These are phyloP conservation scores for Okamejei kenojei DNA, from an alignment of 2,797 vertebrate species.

Conservation along the genomic window DNA sequence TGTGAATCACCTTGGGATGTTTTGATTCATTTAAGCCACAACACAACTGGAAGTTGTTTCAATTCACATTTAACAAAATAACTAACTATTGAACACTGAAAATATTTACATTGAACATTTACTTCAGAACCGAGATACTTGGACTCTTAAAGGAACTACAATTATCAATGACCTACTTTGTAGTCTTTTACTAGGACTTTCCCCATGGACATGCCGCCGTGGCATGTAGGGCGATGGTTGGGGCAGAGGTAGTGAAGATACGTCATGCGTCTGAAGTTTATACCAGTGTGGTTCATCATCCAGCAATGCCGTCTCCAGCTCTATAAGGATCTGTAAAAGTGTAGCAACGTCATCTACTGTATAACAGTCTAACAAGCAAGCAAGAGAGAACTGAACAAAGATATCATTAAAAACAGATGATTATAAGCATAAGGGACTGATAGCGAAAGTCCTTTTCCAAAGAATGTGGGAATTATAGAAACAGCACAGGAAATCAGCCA, in stretches of 20 bases:
- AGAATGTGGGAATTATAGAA: not conserved
- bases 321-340: constrained; percentile 82
- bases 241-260: constrained; percentile 94
- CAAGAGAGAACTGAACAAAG: not conserved
- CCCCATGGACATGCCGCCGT: constrained; percentile 77
- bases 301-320: constrained; percentile 93
- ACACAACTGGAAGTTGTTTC: too few relatives aligned
- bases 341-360: not conserved
- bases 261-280: constrained; percentile 91
- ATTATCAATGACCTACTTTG: constrained; percentile 74
- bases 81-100: not conserved
- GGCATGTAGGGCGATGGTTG: constrained; percentile 85
- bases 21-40: too few relatives aligned
- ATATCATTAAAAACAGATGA: not conserved
- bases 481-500: not conserved
- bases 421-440: not conserved
- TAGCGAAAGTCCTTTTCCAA: not conserved
- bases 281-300: constrained; percentile 98
- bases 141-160: not conserved
- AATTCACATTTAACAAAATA: not conserved
- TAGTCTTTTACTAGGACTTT: constrained; percentile 82
- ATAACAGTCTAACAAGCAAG: not conserved
- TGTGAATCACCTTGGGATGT: too few relatives aligned
- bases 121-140: not conserved
- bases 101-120: not conserved